Conservation (phyloP, 2,113 vertebrate genomes). For the Alaudala cheleensis region DNA sequence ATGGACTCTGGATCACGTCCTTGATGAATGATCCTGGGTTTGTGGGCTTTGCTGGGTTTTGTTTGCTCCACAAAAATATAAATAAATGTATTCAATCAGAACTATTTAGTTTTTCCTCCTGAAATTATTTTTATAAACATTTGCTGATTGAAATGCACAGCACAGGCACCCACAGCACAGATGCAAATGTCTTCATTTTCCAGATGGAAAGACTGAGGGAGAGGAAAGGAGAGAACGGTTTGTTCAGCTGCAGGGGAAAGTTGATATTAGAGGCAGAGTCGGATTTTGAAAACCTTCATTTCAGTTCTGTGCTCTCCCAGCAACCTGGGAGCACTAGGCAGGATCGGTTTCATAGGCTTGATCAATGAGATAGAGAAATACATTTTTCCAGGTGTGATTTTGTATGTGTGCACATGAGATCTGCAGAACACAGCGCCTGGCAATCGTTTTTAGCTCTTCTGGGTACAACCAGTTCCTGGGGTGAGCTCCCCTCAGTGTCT, state of each 20-base stretch:
- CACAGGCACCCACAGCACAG: not conserved
- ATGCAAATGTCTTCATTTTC: slow-evolving; percentile 31
- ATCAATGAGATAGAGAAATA: not conserved
- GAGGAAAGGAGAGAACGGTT: not conserved
- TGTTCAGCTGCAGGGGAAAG: slow-evolving; percentile 35
- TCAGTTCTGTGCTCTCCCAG: not conserved
- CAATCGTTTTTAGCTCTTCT: not conserved
- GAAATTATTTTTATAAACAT: not conserved
- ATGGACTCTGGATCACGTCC: not conserved
- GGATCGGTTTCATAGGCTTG: not conserved
- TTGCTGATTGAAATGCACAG: not conserved
- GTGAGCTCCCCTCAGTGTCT: not conserved
- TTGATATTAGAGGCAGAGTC: not conserved
- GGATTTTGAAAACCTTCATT: not conserved
- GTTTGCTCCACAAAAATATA: not conserved
- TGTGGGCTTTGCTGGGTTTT: not conserved
- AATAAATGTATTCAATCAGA: not conserved
- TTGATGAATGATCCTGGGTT: not conserved
- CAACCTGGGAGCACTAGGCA: not conserved
- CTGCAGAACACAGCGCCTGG: not conserved
- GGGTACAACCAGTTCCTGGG: not conserved
- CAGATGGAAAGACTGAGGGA: slow-evolving; percentile 33
- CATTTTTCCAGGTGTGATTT: not conserved
- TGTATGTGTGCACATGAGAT: fast-evolving
- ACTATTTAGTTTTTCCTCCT: not conserved